Percentiles rank a stretch among this genome's conserved stretches.
phyloP scores from a whole-genome alignment of 2,888 invertebrate genomes.

The Serrognathus titanus region DNA sequence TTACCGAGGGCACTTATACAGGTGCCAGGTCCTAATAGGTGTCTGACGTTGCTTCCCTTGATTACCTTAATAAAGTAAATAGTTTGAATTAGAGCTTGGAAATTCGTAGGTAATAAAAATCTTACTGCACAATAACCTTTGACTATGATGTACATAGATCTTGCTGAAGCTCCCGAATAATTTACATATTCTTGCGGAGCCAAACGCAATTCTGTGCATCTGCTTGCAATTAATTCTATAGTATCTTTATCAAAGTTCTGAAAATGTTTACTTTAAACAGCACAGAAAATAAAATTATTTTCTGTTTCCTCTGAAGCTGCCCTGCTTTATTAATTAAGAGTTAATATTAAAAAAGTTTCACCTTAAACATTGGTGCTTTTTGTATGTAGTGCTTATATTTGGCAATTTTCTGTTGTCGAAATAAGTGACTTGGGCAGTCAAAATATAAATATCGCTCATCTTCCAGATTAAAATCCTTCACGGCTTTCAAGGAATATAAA shows the following conservation, averaged over 20 bases:
- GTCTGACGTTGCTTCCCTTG: constrained; percentile 6
- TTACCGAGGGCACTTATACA: constrained; percentile 10
- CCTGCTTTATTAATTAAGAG: no score
- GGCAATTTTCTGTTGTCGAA: constrained; percentile 5
- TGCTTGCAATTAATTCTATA: constrained; percentile 5
- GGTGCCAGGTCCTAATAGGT: constrained; percentile 4
- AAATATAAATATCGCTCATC: not conserved
- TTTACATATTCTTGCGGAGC: constrained; percentile 9
- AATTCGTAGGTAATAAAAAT: not conserved
- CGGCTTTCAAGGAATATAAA: constrained; percentile 5
- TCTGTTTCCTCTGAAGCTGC: no score
- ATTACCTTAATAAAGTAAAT: constrained; percentile 7
- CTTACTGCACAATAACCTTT: constrained; percentile 13
- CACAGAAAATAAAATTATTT: no score
- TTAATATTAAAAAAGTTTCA: not conserved
- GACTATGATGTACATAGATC: constrained; percentile 10
- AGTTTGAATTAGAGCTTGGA: not conserved
- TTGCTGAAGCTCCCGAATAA: constrained; percentile 8
- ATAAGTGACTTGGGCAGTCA: constrained; percentile 12
- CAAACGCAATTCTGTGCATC: constrained; percentile 6
- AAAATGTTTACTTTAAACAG: not conserved
- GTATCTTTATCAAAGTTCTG: constrained; percentile 6
- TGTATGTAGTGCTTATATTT: constrained; percentile 1
- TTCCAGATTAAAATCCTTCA: constrained; percentile 5
- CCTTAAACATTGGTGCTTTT: constrained; percentile 8